phyloP scores from a whole-genome alignment of 2,888 invertebrate genomes.

The Erpobdella octoculata region DNA sequence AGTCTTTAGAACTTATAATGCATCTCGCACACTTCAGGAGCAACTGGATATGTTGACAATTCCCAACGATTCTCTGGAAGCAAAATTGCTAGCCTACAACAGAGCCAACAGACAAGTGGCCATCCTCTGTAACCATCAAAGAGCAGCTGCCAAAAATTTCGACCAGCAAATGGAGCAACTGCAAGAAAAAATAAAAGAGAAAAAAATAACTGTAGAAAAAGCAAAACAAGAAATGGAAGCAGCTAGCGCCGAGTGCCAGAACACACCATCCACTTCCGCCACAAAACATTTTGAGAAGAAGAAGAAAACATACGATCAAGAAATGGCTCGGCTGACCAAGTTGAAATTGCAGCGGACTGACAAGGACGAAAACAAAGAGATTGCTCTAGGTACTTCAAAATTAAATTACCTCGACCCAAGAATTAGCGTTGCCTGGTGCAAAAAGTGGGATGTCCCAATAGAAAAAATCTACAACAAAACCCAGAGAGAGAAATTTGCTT shows the following conservation, averaged over 20 bases:
- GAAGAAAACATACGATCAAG: conserved; percentile 72
- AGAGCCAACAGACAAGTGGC: conserved; percentile 96
- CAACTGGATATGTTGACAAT: conserved; percentile 89
- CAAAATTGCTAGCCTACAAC: conserved; percentile 79
- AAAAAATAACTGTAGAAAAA: conserved; percentile 75
- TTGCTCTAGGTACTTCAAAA: conserved; percentile 95
- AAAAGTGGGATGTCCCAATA: conserved; percentile 87
- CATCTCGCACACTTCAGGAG: conserved; percentile 92
- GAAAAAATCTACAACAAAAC: conserved; percentile 99
- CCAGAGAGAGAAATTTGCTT: conserved; percentile 95
- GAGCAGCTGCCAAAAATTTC: conserved; percentile 92
- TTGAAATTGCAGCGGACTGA: conserved; percentile 92
- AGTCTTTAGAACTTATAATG: conserved; percentile 99
- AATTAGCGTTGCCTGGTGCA: conserved; percentile 98
- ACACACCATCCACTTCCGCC: conserved; percentile 44
- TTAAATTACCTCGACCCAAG: conserved; percentile 97
- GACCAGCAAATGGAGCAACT: conserved; percentile 95
- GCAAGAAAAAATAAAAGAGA: conserved; percentile 72
- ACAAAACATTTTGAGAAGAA: conserved; percentile 57
- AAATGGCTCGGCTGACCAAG: conserved; percentile 83
- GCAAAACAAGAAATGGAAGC: conserved; percentile 73
- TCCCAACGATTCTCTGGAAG: conserved; percentile 53
- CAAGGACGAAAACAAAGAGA: conserved; percentile 97
- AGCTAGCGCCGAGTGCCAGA: conserved; percentile 70
- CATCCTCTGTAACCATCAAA: conserved; percentile 98